Conservation (phyloP, 2,797 vertebrate species). For the Caiman crocodilus region DNA sequence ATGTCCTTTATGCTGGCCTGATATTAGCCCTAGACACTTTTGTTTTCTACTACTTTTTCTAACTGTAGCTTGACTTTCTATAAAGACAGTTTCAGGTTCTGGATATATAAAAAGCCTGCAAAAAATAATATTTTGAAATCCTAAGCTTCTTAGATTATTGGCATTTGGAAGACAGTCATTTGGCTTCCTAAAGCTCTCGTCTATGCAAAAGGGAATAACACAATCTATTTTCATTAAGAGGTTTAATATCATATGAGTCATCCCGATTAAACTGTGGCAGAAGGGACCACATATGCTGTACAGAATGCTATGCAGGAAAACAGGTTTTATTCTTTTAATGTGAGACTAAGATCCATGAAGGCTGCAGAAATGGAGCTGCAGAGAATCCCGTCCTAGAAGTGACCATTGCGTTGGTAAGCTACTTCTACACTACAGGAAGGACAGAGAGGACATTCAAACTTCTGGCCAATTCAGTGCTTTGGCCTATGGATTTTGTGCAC, state of each 20-base stretch:
- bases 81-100: not conserved
- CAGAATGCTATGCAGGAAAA: conserved; percentile 65
- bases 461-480: not conserved
- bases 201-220: conserved; percentile 46
- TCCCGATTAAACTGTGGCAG: conserved; percentile 54
- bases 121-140: conserved; percentile 19
- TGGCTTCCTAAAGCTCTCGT: conserved; percentile 65
- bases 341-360: conserved; percentile 48
- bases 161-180: conserved; percentile 52
- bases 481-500: not conserved
- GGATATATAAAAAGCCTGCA: conserved; percentile 17
- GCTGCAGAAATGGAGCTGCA: not conserved
- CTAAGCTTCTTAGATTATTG: conserved; percentile 32
- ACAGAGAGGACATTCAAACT: not conserved
- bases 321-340: conserved; percentile 50
- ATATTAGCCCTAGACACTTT: not conserved
- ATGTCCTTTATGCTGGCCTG: not conserved
- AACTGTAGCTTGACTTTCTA: not conserved
- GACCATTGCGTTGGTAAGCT: too few species aligned
- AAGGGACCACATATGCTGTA: conserved; percentile 49
- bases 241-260: conserved; percentile 63
- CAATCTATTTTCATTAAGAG: conserved; percentile 65
- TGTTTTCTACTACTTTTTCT: not conserved
- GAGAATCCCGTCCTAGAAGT: not conserved
- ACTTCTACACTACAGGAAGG: not conserved